phyloP scores from a whole-genome alignment of 92 coral and sea anemone genomes.

The Siderastrea radians region DNA sequence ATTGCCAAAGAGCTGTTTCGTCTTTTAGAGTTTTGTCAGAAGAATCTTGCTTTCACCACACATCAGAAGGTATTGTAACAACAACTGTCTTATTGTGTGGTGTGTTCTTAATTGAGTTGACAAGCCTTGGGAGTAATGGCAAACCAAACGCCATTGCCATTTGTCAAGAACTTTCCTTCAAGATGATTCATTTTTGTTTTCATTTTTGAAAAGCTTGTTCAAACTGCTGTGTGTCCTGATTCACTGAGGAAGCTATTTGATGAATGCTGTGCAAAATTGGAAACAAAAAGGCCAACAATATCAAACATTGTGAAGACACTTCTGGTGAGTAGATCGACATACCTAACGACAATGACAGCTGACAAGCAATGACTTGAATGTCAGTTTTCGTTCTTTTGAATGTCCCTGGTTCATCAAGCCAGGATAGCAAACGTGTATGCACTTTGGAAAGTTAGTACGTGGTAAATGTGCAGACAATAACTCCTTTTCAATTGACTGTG shows the following conservation, averaged over 20 bases:
- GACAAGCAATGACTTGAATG: too few relatives aligned
- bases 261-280: conserved; percentile 14
- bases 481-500: too few relatives aligned
- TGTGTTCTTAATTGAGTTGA: too few relatives aligned
- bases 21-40: background rate
- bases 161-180: background rate
- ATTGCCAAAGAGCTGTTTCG: conserved; percentile 35
- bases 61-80: conserved; percentile 1
- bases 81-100: background rate
- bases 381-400: too few relatives aligned
- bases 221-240: conserved; percentile 46
- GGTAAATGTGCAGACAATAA: too few relatives aligned
- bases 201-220: background rate
- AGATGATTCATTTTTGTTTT: background rate
- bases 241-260: conserved; percentile 44
- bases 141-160: too few relatives aligned
- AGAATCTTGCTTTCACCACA: background rate
- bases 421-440: too few relatives aligned
- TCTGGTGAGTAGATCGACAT: conserved; percentile 19
- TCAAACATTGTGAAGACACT: conserved; percentile 49
- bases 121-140: too few relatives aligned
- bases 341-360: background rate
- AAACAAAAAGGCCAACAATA: conserved; percentile 39
- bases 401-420: too few relatives aligned
- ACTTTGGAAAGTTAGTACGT: too few relatives aligned